Conservation (phyloP, 2,888 invertebrate genomes). For the Sarcophaga subvicina region DNA sequence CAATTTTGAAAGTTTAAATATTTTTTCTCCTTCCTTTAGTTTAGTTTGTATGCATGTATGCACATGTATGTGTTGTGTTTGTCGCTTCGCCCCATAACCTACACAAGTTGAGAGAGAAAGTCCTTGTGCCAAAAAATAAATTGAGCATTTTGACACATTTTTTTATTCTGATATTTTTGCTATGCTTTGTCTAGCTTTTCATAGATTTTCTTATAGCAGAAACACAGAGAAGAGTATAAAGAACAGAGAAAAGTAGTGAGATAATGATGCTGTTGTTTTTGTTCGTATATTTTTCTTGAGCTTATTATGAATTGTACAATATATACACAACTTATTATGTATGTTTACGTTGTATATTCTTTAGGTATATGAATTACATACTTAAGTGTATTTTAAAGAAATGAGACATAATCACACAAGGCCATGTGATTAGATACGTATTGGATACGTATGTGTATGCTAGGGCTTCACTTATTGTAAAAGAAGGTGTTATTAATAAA, state of each 20-base stretch:
- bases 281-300: conserved; percentile 40
- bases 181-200: conserved; percentile 1
- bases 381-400: too few relatives aligned
- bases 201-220: conserved; percentile 2
- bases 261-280: conserved; percentile 20
- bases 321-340: not conserved
- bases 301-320: conserved; percentile 53
- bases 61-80: not conserved
- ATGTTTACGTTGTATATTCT: not conserved
- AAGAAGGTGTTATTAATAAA: too few relatives aligned
- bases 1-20: conserved; percentile 35
- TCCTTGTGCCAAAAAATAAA: conserved; percentile 64
- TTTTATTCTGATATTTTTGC: not conserved
- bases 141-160: conserved; percentile 61
- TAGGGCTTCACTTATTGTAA: too few relatives aligned
- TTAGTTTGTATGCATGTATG: not conserved
- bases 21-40: not conserved
- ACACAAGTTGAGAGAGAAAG: conserved; percentile 36
- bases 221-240: not conserved
- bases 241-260: not conserved
- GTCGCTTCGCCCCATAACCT: conserved; percentile 10
- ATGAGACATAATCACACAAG: too few relatives aligned
- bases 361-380: not conserved
- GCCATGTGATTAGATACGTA: too few relatives aligned
- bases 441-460: too few relatives aligned